Evolutionary conservation across 2,888 invertebrate species (phyloP).

Genomic region (Anoplius nigerrimus): DNA sequence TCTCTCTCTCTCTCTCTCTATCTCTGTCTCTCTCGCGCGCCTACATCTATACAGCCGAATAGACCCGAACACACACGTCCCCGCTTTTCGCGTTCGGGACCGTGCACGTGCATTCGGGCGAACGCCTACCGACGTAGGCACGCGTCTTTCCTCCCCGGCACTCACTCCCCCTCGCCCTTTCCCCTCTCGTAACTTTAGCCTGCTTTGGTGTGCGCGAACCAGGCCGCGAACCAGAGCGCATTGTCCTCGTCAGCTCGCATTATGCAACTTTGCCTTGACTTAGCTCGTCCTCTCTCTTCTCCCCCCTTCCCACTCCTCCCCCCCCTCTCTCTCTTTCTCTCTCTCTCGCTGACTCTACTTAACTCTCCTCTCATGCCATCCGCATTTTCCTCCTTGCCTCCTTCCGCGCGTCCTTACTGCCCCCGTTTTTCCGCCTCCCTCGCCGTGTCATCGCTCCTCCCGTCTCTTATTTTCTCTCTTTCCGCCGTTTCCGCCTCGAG

Average conservation of each 20-base stretch:
- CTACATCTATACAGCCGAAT: not conserved
- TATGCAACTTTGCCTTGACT: constrained; percentile 45
- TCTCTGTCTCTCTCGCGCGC: constrained; percentile 24
- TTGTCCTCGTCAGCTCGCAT: constrained; percentile 45
- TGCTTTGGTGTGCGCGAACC: not conserved
- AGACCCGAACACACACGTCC: constrained; percentile 1
- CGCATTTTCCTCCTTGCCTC: not conserved
- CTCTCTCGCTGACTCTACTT: no score
- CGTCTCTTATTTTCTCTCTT: constrained; percentile 11
- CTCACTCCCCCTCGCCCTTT: constrained; percentile 17
- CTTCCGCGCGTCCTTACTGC: constrained; percentile 4
- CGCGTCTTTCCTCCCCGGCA: constrained; percentile 8
- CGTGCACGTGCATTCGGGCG: no score
- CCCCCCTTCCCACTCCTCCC: not conserved
- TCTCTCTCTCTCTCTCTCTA: constrained; percentile 11
- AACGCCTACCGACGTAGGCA: no score
- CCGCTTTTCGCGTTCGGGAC: no score
- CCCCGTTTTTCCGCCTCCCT: constrained; percentile 4
- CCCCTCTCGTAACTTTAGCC: constrained; percentile 11
- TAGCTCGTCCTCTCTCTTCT: constrained; percentile 11
- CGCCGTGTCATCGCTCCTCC: not conserved
- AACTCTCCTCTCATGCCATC: no score
- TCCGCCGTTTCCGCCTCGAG: not conserved
- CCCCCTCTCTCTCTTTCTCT: constrained; percentile 7
- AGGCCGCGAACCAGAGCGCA: constrained; percentile 41